Base-by-base conservation (phyloP, 2,797 vertebrate species). In the Oceanodroma leucorhoa region DNA sequence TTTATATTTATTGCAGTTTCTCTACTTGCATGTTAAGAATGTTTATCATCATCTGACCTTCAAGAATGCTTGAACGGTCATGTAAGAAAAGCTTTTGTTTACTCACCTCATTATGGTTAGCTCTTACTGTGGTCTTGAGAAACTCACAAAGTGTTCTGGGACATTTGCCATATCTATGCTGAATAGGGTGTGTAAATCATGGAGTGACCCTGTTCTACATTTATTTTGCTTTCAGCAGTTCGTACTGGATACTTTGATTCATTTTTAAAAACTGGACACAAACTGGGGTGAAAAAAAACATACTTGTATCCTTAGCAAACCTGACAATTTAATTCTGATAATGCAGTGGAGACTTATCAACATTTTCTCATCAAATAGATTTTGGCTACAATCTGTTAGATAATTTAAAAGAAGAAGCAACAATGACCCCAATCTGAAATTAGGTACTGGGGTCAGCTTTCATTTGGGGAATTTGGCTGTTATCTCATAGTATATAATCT, bases 381-480 rank as follows among this genome's bases (percentile, higher is more conserved):
- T 83, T 91, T 87, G 73, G 45, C 66, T 76, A 43, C 61, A 46
- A 26, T 83, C 36, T 53, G 5, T 51, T 77, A 78, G 53, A 43
- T 46, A 69, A 43, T 83, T 89, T 78, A 77, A 89, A 89, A 87
- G 61, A 86, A 54, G 38, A 41, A 84, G 58, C 9, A 69, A 50
- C 62, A 89, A 90, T 81, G 61, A 89, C 57, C 38, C 24, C 58
- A 89, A 51, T 64, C 67, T 94, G 73, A 96, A 95, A 93, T 96
- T 90, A 87, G 66, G 57, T 94, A 94, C 96, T 78, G 57, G 80
- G 65, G 90, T 54, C 66, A 80, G 83, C 30, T 96, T 96, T 96
- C 85, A 83, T 95, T 96, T 97, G 76, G 61, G 60, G n/a, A 95
- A 85, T 85, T 96, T 93, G 61, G 89, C 81, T 94, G 71, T 84